Conservation (phyloP, 1,140 invertebrate species). For the Tribolium castaneum region DNA sequence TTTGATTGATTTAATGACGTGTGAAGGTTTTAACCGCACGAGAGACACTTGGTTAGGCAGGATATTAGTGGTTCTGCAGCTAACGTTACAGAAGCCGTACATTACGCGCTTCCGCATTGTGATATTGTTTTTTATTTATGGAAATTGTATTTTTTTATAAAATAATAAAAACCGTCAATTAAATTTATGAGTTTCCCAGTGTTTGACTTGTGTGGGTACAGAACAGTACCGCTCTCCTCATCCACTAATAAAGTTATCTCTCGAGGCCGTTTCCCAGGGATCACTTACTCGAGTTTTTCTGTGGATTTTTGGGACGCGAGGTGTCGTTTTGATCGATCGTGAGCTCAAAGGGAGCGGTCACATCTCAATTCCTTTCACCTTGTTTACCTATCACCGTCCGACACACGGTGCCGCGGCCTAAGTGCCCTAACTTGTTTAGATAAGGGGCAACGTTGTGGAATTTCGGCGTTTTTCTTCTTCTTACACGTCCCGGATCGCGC, state of each 20-base stretch:
- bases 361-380: conserved; percentile 53
- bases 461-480: conserved; percentile 24
- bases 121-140: conserved; percentile 11
- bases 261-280: conserved; percentile 18
- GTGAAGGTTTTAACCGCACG: conserved; percentile 18
- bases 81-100: conserved; percentile 3
- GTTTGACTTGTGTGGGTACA: conserved; percentile 26
- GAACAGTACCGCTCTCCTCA: conserved; percentile 6
- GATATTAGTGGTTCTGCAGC: conserved; percentile 6
- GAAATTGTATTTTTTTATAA: conserved; percentile 12
- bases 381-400: conserved; percentile 46
- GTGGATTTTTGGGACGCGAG: conserved; percentile 25
- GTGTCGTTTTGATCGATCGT: conserved; percentile 53
- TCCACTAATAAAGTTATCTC: conserved; percentile 30
- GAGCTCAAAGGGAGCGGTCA: conserved; percentile 52
- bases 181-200: conserved; percentile 21
- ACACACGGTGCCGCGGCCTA: conserved; percentile 46
- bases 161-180: conserved; percentile 12
- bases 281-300: background rate
- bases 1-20: conserved; percentile 18
- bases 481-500: background rate
- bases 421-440: conserved; percentile 57
- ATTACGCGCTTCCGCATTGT: conserved; percentile 22
- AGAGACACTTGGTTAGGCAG: background rate
- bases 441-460: conserved; percentile 44